Conservation (phyloP, 2,888 invertebrate species). For the Sinohyriopsis cumingii region DNA sequence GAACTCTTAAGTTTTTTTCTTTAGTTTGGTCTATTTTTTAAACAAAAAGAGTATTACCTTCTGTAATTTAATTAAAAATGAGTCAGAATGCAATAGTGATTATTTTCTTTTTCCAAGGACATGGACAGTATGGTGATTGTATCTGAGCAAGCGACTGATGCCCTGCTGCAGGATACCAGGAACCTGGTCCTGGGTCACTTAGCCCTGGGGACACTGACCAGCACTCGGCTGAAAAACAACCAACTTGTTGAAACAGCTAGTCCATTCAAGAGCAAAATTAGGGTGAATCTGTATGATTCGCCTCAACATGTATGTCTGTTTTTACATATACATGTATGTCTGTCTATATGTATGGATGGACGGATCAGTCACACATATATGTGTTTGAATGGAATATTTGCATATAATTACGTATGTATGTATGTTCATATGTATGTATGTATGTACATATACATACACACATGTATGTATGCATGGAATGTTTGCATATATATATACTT, state of each 20-base stretch:
- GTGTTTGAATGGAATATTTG: too few species aligned
- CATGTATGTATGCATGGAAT: too few species aligned
- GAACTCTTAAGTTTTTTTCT: background rate
- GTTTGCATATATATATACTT: too few species aligned
- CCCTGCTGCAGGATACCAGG: slow-evolving; percentile 66
- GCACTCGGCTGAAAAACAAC: slow-evolving; percentile 76
- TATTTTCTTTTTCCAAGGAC: slow-evolving; percentile 23
- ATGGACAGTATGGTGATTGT: slow-evolving; percentile 46
- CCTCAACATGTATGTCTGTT: slow-evolving; percentile 43
- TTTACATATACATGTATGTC: too few species aligned
- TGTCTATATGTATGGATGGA: too few species aligned
- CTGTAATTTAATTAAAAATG: slow-evolving; percentile 1
- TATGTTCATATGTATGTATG: too few species aligned
- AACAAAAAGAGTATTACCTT: background rate
- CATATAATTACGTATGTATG: too few species aligned
- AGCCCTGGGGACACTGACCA: slow-evolving; percentile 76
- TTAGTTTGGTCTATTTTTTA: background rate
- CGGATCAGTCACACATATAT: too few species aligned
- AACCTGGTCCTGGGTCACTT: slow-evolving; percentile 77
- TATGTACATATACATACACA: too few species aligned
- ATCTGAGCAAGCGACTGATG: slow-evolving; percentile 40
- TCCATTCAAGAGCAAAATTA: slow-evolving; percentile 74
- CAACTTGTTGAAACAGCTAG: slow-evolving; percentile 62
- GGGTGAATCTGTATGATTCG: slow-evolving; percentile 77
- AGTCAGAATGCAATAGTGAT: background rate